Evolutionary conservation across 2,113 vertebrate species (phyloP).

Genomic region (Eupsittula cactorum): DNA sequence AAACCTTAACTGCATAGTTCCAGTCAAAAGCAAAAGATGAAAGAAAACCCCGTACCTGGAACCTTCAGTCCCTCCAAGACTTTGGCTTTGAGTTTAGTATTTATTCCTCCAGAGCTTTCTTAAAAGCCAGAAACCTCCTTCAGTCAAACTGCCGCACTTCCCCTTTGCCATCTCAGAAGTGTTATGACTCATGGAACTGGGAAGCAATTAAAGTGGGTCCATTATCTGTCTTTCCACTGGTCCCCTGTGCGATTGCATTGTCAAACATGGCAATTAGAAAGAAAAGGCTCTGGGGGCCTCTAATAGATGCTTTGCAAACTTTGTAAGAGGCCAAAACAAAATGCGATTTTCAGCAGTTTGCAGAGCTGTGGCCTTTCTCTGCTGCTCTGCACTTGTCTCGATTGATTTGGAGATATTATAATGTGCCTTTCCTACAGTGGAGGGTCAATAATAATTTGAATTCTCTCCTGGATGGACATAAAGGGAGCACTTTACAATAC

Average conservation of each 20-base stretch:
- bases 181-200: slow-evolving; percentile 60
- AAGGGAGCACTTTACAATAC: slow-evolving; percentile 14
- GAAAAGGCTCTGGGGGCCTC: slow-evolving; percentile 61
- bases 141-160: slow-evolving; percentile 1
- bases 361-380: slow-evolving; percentile 4
- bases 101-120: slow-evolving; percentile 42
- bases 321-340: slow-evolving; percentile 53
- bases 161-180: slow-evolving; percentile 46
- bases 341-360: slow-evolving; percentile 31
- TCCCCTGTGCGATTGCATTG: slow-evolving; percentile 28
- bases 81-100: slow-evolving; percentile 7
- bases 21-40: slow-evolving; percentile 2
- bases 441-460: slow-evolving; percentile 55
- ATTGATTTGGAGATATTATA: slow-evolving; percentile 58
- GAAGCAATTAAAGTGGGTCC: slow-evolving; percentile 68
- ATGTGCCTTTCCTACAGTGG: slow-evolving; percentile 32
- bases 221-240: slow-evolving; percentile 47
- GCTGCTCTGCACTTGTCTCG: not conserved
- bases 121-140: slow-evolving; percentile 46
- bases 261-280: slow-evolving; percentile 65
- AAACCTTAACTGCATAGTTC: not conserved
- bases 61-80: not conserved
- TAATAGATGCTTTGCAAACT: slow-evolving; percentile 53
- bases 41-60: not conserved
- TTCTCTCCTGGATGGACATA: slow-evolving; percentile 33